These are phyloP conservation scores for Hozukius guyotensis DNA, from an alignment of 2,797 vertebrate genomes.

Conservation along the genomic window DNA sequence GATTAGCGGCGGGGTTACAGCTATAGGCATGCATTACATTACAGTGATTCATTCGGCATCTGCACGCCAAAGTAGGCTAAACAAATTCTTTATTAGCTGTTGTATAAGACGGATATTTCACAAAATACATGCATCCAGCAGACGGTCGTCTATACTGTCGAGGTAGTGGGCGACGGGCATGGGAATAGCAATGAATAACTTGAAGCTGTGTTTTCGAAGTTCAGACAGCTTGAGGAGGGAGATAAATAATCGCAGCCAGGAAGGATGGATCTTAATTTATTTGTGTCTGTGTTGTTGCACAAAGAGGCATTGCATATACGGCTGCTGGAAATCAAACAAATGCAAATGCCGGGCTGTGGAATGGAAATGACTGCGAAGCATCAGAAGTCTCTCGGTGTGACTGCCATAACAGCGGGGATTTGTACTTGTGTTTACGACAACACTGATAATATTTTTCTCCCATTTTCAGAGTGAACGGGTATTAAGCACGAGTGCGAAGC, in stretches of 20 bases:
- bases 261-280: slow-evolving; percentile 73
- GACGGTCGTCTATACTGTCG: slow-evolving; percentile 26
- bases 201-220: slow-evolving; percentile 49
- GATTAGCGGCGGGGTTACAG: slow-evolving; percentile 61
- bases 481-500: slow-evolving; percentile 38
- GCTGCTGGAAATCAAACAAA: slow-evolving; percentile 74
- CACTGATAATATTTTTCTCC: slow-evolving; percentile 47
- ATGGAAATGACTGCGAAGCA: slow-evolving; percentile 66
- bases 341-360: slow-evolving; percentile 69
- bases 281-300: slow-evolving; percentile 66
- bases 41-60: slow-evolving; percentile 50
- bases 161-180: slow-evolving; percentile 35
- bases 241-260: slow-evolving; percentile 69
- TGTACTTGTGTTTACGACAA: slow-evolving; percentile 71
- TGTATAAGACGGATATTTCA: slow-evolving; percentile 31
- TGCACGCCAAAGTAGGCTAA: slow-evolving; percentile 41
- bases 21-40: slow-evolving; percentile 65
- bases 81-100: slow-evolving; percentile 47
- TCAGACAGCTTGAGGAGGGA: slow-evolving; percentile 59
- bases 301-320: slow-evolving; percentile 46
- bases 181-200: slow-evolving; percentile 58
- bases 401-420: slow-evolving; percentile 66
- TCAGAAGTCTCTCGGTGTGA: slow-evolving; percentile 58
- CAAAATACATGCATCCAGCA: slow-evolving; percentile 1
- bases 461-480: slow-evolving; percentile 48